Evolutionary conservation across 1,140 invertebrate genomes (phyloP), one percentile per base, ranked within the genome.

Genomic region (Sycophila sp.): DNA sequence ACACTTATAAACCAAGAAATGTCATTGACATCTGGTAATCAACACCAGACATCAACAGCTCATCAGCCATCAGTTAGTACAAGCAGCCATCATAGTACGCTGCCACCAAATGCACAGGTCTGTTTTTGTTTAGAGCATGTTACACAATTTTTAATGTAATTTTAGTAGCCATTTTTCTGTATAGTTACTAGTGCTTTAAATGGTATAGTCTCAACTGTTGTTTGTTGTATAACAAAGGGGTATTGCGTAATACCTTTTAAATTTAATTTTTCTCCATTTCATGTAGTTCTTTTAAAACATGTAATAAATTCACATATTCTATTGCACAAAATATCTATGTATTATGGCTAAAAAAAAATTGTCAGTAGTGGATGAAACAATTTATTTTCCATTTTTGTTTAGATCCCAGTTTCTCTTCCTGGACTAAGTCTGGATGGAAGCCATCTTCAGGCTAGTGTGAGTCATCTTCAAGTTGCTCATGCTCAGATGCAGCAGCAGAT

Each of bases 401-500:
- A 85, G 85, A 85, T 86, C 73, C 84, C 85, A 65, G 85, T 85
- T 36, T 85, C 84, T 72, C 79, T 85, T 67, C 83, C 85, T 32
- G 85, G 85, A 71, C 78, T 86, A 51, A 85, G 71, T 76, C 69
- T 86, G 76, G 84, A 85, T 73, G 83, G 84, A 26, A 80, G 80
- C 56, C 85, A 86, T 58, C 80, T 85, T 73, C 80, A 80, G 17
- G 71, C 83, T 55, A 83, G 78, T 62, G 79, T 80, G 47, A 81
- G 83, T 72, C 85, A 86, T 64, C 73, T 86, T 51, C 84, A 86
- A 68, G 85, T 81, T 55, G 83, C 84, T 40, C 84, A 85, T 70
- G 85, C 83, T 70, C 85, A 86, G 73, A 85, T 86, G 82, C 85
- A 86, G 69, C 83, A 85, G 45, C 84, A 86, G 71, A 83, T 85